Evolutionary conservation across 2,113 vertebrate genomes (phyloP), one percentile per base, ranked within the genome.

Genomic region (Ploceus nigricollis): DNA sequence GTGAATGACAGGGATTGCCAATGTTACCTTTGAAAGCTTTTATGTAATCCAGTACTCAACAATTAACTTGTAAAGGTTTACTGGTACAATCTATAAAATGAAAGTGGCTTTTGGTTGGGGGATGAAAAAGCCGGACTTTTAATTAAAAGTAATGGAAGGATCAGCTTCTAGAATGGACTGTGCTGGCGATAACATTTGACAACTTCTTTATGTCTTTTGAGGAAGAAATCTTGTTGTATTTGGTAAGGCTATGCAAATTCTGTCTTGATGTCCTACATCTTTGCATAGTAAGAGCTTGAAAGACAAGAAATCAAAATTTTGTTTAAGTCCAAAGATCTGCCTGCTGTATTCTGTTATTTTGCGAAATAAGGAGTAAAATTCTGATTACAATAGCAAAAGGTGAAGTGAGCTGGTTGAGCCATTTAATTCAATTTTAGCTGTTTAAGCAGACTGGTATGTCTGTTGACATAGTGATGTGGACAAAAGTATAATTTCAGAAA

Each of bases 401-500:
- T 71, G 56, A 82, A 47, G 37, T 71, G 66, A 68, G 15, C 45
- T 82, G 45, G 7, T 79, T 79, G 78, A 91, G 68, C 70, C 30
- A 16, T 78, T 96, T 78, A 1, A 11, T 93, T 95, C n/a, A 20
- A 2, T 72, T 79, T 93, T 69, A 93, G 45, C 31, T 13, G 0
- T 53, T 91, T 81, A 82, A 90, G 54, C 66, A 63, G 48, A 30
- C 58, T 70, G 64, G 23, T 50, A 39, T 15, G 21, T 84, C 28
- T 87, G 39, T 75, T 92, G 71, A 80, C 58, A 37, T 35, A 79
- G 23, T 66, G 80, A 72, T 4, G 24, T 64, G 89, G 48, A 79
- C 53, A 64, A 21, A 91, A 95, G 60, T 91, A 6, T 79, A 33
- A 87, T 87, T 92, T 84, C 87, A 93, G 77, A 91, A 94, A 64